Evolutionary conservation across 1,140 invertebrate species (phyloP), one percentile per base, ranked within the genome.

Genomic region (Drosophila pandora): DNA sequence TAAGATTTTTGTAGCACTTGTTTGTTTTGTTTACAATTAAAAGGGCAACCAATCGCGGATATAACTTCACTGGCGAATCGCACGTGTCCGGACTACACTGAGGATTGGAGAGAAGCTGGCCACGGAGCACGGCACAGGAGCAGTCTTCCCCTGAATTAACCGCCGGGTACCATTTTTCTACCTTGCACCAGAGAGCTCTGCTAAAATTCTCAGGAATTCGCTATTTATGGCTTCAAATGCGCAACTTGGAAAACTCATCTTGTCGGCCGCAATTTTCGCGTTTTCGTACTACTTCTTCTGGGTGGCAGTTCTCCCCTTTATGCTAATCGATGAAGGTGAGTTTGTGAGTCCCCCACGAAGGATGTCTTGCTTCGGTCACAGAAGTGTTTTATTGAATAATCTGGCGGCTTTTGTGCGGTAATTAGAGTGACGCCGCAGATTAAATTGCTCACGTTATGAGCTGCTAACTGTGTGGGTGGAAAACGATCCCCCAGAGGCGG

Each of bases 221-320:
- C 62, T 79, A 90, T 91, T 90, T 82, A 91, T 91, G 90, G 90
- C 90, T 83, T 85, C 90, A 60, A 90, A 91, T 90, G 90, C 90
- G 52, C 87, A 89, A 47, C 71, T 93, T 39, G 95, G 95, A 39
- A 94, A 94, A 91, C 60, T 93, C 37, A 92, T 95, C 75, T 90
- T 95, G 60, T 92, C 94, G 64, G 68, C 92, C 21, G 93, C 93
- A 9, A 85, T 93, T 2, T 76, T 92, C 21, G 71, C 94, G 39
- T 95, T 95, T 80, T 43, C 93, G 1, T 93, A 95, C 69, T 94
- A 95, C 60, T 93, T 95, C 23, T 89, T 95, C 59, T 96, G 95
- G 95, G 90, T 95, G 13, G 94, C 95, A 41, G 93, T 94, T 28
- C 92, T 95, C 56, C 95, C 95, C 2, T 95, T 96, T 76, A 93